A percentile compares a stretch with the other conserved stretches of the same genome.
Conservation (phyloP, 2,888 invertebrate genomes). For the Ophraella communa region DNA sequence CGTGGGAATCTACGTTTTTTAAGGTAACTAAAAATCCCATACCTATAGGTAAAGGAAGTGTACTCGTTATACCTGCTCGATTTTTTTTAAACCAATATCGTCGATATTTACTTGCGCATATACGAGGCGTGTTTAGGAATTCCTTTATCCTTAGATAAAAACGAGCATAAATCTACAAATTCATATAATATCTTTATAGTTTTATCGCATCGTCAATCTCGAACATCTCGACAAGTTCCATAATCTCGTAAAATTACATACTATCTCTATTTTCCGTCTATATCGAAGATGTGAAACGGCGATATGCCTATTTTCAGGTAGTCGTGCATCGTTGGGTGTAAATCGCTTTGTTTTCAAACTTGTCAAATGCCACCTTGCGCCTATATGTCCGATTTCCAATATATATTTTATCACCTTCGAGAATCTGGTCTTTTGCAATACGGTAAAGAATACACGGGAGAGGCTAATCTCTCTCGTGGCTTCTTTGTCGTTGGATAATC, state of each 20-base stretch:
- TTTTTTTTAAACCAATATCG: no score
- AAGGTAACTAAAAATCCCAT: no score
- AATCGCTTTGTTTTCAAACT: constrained; percentile 37
- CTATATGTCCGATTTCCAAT: constrained; percentile 23
- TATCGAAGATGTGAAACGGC: constrained; percentile 25
- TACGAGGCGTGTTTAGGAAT: no score
- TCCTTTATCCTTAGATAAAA: no score
- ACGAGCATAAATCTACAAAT: no score
- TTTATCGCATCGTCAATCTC: neutral
- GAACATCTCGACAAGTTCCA: neutral
- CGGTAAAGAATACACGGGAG: neutral
- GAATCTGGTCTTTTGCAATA: constrained; percentile 9
- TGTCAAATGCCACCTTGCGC: constrained; percentile 39
- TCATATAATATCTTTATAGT: no score
- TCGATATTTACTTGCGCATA: no score
- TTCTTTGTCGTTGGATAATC: no score
- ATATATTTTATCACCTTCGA: constrained; percentile 12
- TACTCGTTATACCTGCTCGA: no score
- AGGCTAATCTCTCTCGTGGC: no score
- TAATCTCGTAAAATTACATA: constrained; percentile 21
- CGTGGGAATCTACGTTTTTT: neutral
- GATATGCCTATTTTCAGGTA: constrained; percentile 33
- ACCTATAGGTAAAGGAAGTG: no score
- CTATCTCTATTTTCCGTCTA: constrained; percentile 28
- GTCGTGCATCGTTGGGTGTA: constrained; percentile 23